phyloP scores from a whole-genome alignment of 2,797 vertebrate species.

The Hephaestus fuliginosus region DNA sequence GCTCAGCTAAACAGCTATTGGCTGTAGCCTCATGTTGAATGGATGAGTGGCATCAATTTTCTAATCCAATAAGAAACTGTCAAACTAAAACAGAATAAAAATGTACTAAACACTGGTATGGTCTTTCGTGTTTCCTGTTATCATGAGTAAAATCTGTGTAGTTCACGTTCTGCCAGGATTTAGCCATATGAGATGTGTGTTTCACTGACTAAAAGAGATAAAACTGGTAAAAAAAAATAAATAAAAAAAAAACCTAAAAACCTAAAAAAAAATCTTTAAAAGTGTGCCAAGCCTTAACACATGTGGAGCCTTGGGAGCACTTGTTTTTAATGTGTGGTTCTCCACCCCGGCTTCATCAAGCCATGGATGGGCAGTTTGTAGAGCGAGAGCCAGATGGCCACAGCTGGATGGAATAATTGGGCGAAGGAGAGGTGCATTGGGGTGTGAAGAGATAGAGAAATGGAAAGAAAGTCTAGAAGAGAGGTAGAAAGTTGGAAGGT shows the following conservation, averaged over 20 bases:
- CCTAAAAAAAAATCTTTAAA: not conserved
- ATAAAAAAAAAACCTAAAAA: too few species aligned
- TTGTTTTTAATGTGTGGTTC: constrained; percentile 49
- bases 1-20: not conserved
- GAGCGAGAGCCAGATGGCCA: constrained; percentile 49
- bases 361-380: constrained; percentile 39
- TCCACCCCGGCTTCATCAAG: constrained; percentile 54
- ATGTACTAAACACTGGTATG: too few species aligned
- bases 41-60: not conserved
- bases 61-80: not conserved
- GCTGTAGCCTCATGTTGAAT: not conserved
- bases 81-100: not conserved
- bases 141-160: not conserved
- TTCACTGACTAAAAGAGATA: constrained; percentile 28
- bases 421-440: not conserved
- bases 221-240: not conserved
- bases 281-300: constrained; percentile 21
- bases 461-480: constrained; percentile 22
- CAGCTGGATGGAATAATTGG: constrained; percentile 49
- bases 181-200: constrained; percentile 22
- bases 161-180: not conserved
- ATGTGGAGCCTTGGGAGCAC: constrained; percentile 19
- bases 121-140: not conserved
- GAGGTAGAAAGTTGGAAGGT: constrained; percentile 22
- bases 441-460: constrained; percentile 25